Base-by-base conservation (phyloP, 2,797 vertebrate genomes). In the Anabas testudineus region DNA sequence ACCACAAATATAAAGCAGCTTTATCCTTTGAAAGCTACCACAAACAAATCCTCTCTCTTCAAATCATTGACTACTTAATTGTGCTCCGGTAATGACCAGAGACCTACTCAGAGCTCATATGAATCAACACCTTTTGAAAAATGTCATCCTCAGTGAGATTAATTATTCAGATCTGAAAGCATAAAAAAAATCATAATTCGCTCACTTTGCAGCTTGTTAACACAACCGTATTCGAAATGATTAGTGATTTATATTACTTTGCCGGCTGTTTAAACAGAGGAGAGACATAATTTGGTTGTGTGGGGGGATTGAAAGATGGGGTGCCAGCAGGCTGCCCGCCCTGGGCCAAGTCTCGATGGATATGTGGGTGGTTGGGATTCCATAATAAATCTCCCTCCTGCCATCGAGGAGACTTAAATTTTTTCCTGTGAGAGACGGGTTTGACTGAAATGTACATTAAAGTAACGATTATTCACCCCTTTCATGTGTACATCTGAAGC, bases 321-420 rank as follows among this genome's bases (percentile, higher is more conserved):
- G 48, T 16, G 55, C 22, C 76, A 42, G 72, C 82, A 76, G 75
- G 72, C 48, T 9, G 41, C 52, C 42, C 24, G 48, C 71, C 72
- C 59, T 15, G 58, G 62, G 70, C 67, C 48, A 67, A 56, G 58
- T 58, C 66, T 46, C 56, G 67, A 43, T 43, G 48, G 43, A 14
- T 9, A 55, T 14, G 71, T 80, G 70, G 68, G 76, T 36, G 61
- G 69, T 59, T 74, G 68, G 51, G 58, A 61, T 51, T 66, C 15
- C n/a, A 70, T 51, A 76, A 71, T 76, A 73, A 84, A 63, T 78
- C 76, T 67, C 68, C 41, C 58, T 3, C 55, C 76, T 53, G 66
- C 49, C 43, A 74, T 74, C 56, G 8, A 66, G 58, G 21, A 41
- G 54, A 55, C 58, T 67, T 65, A 48, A 60, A 45, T 14, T 51